These are phyloP conservation scores for Lumbricus terrestris DNA, from an alignment of 2,888 invertebrate genomes.

Conservation along the genomic window DNA sequence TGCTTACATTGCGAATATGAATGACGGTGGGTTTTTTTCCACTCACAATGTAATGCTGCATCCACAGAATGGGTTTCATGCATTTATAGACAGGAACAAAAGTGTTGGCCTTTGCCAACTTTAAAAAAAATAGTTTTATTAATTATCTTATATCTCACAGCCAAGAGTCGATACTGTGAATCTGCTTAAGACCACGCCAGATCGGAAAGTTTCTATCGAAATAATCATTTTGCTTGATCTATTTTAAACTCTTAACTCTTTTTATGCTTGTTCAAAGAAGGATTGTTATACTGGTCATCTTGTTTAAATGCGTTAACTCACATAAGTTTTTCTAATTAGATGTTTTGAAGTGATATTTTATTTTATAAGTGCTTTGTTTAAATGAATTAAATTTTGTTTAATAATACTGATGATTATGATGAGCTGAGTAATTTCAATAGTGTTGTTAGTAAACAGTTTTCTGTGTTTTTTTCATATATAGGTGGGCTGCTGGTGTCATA, in stretches of 20 bases:
- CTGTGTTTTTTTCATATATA: constrained; percentile 18
- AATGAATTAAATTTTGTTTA: not conserved
- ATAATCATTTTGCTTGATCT: not conserved
- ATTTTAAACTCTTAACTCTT: not conserved
- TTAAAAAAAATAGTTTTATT: not conserved
- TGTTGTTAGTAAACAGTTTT: not conserved
- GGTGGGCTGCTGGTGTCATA: constrained; percentile 60
- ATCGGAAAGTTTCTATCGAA: not conserved
- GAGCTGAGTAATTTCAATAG: not conserved
- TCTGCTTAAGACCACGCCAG: not conserved
- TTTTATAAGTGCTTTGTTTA: not conserved
- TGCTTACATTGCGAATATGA: not conserved
- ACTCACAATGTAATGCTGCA: not conserved
- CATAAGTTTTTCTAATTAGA: not conserved
- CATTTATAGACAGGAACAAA: not conserved
- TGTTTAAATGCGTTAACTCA: not conserved
- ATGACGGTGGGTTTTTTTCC: not conserved
- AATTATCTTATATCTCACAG: not conserved
- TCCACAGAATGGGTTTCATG: not conserved
- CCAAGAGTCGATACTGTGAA: no score
- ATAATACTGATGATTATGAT: not conserved
- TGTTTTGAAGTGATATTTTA: not conserved
- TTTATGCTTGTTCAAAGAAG: no score
- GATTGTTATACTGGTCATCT: not conserved
- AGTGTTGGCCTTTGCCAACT: not conserved